phyloP scores from a whole-genome alignment of 2,113 vertebrate species.

The Chaetura pelagica region DNA sequence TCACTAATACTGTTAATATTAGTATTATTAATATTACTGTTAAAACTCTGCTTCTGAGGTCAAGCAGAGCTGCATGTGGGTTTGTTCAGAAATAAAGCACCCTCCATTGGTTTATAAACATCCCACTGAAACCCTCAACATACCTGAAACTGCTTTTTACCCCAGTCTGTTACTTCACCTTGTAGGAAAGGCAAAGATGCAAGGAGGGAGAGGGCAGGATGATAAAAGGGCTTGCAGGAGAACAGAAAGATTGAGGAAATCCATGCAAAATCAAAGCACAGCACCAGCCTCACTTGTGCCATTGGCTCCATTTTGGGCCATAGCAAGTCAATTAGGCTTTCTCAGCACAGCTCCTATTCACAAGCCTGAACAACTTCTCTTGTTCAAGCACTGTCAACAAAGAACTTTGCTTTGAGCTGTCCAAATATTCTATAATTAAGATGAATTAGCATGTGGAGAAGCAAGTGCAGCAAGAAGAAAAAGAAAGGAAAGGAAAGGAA shows the following conservation, averaged over 20 bases:
- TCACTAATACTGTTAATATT: background rate
- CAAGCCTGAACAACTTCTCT: slow-evolving; percentile 17
- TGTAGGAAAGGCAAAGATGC: background rate
- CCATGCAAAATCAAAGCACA: background rate
- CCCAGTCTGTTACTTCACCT: background rate
- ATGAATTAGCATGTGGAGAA: slow-evolving; percentile 57
- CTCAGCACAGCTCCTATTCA: background rate
- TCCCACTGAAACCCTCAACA: background rate
- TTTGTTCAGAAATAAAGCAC: background rate
- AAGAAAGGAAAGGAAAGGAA: slow-evolving; percentile 30
- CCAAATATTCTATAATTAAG: slow-evolving; percentile 72
- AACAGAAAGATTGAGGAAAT: background rate
- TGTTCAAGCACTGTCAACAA: slow-evolving; percentile 48
- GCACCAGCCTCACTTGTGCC: background rate
- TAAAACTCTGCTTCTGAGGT: background rate
- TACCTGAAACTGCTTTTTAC: background rate
- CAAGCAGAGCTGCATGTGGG: background rate
- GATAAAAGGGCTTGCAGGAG: background rate
- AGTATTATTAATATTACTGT: background rate
- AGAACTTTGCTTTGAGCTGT: slow-evolving; percentile 56
- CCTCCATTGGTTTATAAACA: background rate
- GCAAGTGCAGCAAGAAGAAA: slow-evolving; percentile 23
- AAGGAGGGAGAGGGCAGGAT: background rate
- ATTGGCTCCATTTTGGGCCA: background rate
- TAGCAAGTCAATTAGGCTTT: slow-evolving; percentile 42